These are phyloP conservation scores for Herpailurus yagouaroundi DNA, from an alignment of 2,113 vertebrate species.

Conservation along the genomic window DNA sequence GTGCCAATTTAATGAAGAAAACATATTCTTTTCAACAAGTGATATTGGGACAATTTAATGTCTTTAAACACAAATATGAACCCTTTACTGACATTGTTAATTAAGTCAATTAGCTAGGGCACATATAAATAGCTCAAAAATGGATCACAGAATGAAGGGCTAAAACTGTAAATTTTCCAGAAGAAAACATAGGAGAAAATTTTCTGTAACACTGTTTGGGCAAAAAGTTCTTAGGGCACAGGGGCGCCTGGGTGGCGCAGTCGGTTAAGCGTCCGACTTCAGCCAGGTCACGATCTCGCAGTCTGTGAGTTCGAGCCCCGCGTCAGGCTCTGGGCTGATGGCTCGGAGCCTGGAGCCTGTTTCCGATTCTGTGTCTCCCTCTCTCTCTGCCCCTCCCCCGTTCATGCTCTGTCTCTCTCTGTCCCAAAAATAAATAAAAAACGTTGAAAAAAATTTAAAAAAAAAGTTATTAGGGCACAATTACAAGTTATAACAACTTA, in stretches of 20 bases:
- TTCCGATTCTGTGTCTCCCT: too few relatives aligned
- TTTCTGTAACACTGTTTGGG: background rate
- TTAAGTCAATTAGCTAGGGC: background rate
- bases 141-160: background rate
- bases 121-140: conserved; percentile 16
- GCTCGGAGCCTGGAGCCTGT: too few relatives aligned
- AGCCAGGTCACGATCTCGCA: too few relatives aligned
- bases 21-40: background rate
- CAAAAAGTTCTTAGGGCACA: background rate
- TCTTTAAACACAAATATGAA: conserved; percentile 30
- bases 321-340: too few relatives aligned
- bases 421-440: too few relatives aligned
- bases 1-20: background rate
- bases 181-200: background rate
- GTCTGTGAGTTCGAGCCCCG: too few relatives aligned
- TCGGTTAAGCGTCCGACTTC: too few relatives aligned
- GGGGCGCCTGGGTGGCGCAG: too few relatives aligned
- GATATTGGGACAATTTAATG: background rate
- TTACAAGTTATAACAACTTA: background rate
- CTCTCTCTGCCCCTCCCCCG: too few relatives aligned
- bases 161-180: conserved; percentile 6
- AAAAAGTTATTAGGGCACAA: background rate
- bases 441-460: too few relatives aligned
- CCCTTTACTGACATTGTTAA: background rate
- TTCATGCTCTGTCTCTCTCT: too few relatives aligned